Conservation (phyloP, 1,140 invertebrate species). For the Drosophila bipectinata region DNA sequence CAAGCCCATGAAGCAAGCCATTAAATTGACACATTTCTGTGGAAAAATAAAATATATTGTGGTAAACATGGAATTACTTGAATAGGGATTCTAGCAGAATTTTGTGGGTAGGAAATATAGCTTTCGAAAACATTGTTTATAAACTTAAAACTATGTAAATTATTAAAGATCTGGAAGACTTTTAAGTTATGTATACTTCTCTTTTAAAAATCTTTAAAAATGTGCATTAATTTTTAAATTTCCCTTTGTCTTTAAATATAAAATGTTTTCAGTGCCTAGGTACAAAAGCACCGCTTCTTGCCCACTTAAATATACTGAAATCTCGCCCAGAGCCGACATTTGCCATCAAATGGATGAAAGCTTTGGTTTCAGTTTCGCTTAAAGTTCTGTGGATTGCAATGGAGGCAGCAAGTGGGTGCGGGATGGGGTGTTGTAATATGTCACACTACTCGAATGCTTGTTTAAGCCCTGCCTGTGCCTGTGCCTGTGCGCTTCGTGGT, state of each 20-base stretch:
- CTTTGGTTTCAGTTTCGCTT: slow-evolving; percentile 39
- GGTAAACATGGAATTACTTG: slow-evolving; percentile 18
- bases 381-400: slow-evolving; percentile 34
- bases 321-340: slow-evolving; percentile 22
- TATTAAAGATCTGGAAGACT: too few species aligned
- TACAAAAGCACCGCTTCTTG: neutral
- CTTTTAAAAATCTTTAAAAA: too few species aligned
- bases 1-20: slow-evolving; percentile 23
- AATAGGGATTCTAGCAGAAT: slow-evolving; percentile 5
- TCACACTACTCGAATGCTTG: slow-evolving; percentile 76
- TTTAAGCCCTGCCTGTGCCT: slow-evolving; percentile 48
- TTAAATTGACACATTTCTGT: slow-evolving; percentile 56
- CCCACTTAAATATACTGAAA: slow-evolving; percentile 14
- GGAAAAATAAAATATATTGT: slow-evolving; percentile 35
- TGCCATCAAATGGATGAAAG: slow-evolving; percentile 31
- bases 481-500: neutral
- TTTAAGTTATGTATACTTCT: too few species aligned
- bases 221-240: too few species aligned
- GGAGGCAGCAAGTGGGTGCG: neutral
- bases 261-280: slow-evolving; percentile 8
- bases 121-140: too few species aligned
- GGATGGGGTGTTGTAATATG: slow-evolving; percentile 69
- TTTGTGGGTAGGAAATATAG: neutral
- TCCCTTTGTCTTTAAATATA: neutral
- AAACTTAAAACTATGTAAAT: too few species aligned